These are phyloP conservation scores for Eledona agricola DNA, from an alignment of 2,888 invertebrate species.

Conservation along the genomic window DNA sequence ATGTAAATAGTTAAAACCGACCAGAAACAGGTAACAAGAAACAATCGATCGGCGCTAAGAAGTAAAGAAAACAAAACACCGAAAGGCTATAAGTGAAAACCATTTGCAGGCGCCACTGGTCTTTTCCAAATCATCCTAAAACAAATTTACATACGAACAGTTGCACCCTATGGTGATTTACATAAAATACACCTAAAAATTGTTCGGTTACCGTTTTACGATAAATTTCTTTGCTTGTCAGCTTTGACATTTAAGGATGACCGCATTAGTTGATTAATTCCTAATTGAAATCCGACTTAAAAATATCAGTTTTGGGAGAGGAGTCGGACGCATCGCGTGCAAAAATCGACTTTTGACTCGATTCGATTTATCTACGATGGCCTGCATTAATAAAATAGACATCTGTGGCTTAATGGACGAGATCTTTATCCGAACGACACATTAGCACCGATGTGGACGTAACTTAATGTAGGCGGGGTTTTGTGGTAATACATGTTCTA, in stretches of 20 bases:
- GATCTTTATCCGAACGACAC: constrained; percentile 38
- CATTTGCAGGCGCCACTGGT: constrained; percentile 49
- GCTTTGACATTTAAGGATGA: constrained; percentile 24
- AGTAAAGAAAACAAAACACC: constrained; percentile 45
- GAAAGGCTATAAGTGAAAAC: constrained; percentile 48
- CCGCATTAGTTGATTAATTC: constrained; percentile 33
- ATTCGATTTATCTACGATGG: constrained; percentile 33
- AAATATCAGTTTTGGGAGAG: constrained; percentile 9
- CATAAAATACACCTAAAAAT: constrained; percentile 46
- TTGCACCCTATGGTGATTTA: constrained; percentile 45
- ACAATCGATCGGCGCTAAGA: constrained; percentile 33
- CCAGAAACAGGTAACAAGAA: constrained; percentile 28
- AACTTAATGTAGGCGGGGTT: constrained; percentile 35
- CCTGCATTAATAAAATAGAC: constrained; percentile 35
- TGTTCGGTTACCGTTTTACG: constrained; percentile 36
- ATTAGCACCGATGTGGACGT: constrained; percentile 37
- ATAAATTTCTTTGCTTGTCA: constrained; percentile 43
- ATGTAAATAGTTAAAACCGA: constrained; percentile 27
- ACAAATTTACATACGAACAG: constrained; percentile 48
- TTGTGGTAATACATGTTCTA: constrained; percentile 36
- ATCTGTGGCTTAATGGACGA: constrained; percentile 38
- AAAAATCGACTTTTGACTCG: constrained; percentile 14
- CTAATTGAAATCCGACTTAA: constrained; percentile 1
- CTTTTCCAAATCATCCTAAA: constrained; percentile 49
- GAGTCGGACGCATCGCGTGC: constrained; percentile 15